Base-by-base conservation (phyloP, 2,797 vertebrate species). In the Tragopan temminckii region DNA sequence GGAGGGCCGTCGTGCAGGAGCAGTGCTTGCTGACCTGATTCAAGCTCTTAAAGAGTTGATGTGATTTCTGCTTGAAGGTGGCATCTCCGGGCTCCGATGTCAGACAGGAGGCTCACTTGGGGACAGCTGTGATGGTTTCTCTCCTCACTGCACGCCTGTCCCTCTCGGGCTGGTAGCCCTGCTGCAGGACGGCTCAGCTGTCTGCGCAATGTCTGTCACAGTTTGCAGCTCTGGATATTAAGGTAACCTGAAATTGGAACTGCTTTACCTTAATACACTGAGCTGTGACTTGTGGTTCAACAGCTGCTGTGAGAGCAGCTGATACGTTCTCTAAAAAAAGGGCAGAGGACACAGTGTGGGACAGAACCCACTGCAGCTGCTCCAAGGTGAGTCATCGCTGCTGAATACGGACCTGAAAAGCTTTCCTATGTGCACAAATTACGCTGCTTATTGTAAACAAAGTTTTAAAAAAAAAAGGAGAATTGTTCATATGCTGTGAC, bases 171-270 rank as follows among this genome's bases (percentile, higher is more conserved):
- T 42, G 0, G 0, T 3, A 0, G 74, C 20, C 46, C 63, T 57
- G 72, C 82, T 69, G 83, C 84, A 31, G 75, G 55, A 14, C 40
- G 43, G 71, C 61, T 89, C 92, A 96, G 96, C 87, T 93, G 87
- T 58, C 67, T 6, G 55, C 35, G 5, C 42, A n/a, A 75, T 1
- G 4, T 14, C 35, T 4, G 66, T 67, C 76, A 31, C 7, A 2
- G 11, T 46, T 27, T 21, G 50, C 74, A 55, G 80, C 58, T 43
- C 3, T 0, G 59, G 38, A 14, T 17, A 63, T 33, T 58, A 45
- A 87, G 75, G 59, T 85, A 7, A 85, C 71, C 64, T 80, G 89
- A 85, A 77, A 87, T 8, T 31, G 36, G 75, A 93, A 80, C 81
- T 38, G 79, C 69, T 71, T 63, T 58, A 82, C 95, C 90, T 89